Evolutionary conservation across 2,888 invertebrate genomes (phyloP), one percentile per base, ranked within the genome.

Genomic region (Synanthedon formicaeformis): DNA sequence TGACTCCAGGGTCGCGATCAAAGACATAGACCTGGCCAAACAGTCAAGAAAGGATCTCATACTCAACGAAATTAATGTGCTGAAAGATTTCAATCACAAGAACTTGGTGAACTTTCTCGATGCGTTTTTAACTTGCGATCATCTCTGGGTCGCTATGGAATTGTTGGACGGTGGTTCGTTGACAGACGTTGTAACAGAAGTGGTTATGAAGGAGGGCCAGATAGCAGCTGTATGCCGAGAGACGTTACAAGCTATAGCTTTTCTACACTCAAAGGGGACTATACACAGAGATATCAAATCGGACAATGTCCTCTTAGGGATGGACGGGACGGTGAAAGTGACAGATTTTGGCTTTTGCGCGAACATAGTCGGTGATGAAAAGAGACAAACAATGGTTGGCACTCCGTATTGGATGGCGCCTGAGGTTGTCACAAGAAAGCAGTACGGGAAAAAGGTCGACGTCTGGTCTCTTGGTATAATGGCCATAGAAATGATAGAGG

Each of bases 371-470:
- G 96, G 95, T 0, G 97, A 97, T 63, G 95, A 97, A 68, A 98
- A 98, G 75, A 88, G 97, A n/a, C 95, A 96, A 72, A 98, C 98
- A 0, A 96, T 98, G 96, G 97, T 97, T 0, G 97, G 98, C n/a
- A 98, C 98, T 0, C 97, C 97, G 0, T 98, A 97, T 69, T 97
- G 97, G 98, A 98, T 98, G 98, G 97, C 98, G 0, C 98, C 98
- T 0, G 97, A 97, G 78, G 95, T 96, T 0, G 96, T 96, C 0
- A 96, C 95, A 0, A 89, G 97, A 58, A 96, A 97, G 70, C 94
- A 96, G 64, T 98, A 98, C 65, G 97, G 97, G 10, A 96, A 96
- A 70, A 96, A 96, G 66, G 93, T 97, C 0, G 97, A 97, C 71
- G 94, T 96, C 45, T 96, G 97, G 97, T 96, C 96, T 0, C 88